Evolutionary conservation across 2,888 invertebrate species (phyloP).

Genomic region (Agonopterix alstromeriana): DNA sequence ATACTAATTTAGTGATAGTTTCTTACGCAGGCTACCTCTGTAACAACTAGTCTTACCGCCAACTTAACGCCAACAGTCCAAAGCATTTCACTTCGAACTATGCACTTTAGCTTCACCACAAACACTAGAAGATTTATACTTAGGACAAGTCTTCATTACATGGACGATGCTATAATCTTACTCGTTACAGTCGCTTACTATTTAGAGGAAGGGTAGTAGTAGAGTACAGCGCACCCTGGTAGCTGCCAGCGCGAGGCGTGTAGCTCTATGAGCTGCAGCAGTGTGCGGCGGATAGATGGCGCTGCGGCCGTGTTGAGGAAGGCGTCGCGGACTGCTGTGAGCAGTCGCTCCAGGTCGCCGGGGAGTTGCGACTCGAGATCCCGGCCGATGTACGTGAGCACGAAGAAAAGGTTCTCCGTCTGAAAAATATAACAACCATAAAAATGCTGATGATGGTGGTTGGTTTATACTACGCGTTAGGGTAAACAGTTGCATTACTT

Average conservation of each 20-base stretch:
- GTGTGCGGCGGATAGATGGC: constrained; percentile 87
- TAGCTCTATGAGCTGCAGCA: constrained; percentile 92
- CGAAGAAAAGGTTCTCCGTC: constrained; percentile 93
- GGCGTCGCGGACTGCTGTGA: constrained; percentile 89
- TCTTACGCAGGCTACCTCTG: too few relatives aligned
- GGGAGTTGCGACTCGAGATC: constrained; percentile 91
- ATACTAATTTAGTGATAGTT: not conserved
- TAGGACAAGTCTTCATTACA: too few relatives aligned
- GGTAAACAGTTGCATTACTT: too few relatives aligned
- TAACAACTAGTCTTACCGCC: too few relatives aligned
- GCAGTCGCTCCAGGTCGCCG: constrained; percentile 85
- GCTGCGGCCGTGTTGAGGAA: constrained; percentile 86
- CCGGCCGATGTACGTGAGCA: constrained; percentile 91
- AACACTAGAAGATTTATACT: too few relatives aligned
- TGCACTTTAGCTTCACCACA: too few relatives aligned
- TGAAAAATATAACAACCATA: constrained; percentile 40
- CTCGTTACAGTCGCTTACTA: constrained; percentile 21
- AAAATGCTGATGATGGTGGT: not conserved
- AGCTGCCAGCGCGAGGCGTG: constrained; percentile 95
- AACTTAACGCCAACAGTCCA: too few relatives aligned
- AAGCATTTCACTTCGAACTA: too few relatives aligned
- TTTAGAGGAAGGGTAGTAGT: constrained; percentile 86
- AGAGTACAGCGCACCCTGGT: constrained; percentile 91
- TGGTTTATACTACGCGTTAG: too few relatives aligned
- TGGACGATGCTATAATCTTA: too few relatives aligned